These are phyloP conservation scores for Rhincodon typus DNA, from an alignment of 2,797 vertebrate genomes.

Conservation along the genomic window DNA sequence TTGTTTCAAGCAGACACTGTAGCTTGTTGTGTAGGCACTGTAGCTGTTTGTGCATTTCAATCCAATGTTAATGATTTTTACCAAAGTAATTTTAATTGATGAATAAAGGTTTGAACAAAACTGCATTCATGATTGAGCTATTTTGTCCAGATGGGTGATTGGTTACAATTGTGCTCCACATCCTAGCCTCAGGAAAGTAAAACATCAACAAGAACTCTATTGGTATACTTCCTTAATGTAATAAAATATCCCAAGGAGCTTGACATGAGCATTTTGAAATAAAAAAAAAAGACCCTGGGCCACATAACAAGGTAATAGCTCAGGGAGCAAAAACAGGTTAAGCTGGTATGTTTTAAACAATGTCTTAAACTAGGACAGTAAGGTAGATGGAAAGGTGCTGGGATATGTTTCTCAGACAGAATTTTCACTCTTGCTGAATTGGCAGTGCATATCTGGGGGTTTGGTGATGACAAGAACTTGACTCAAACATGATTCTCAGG, in stretches of 20 bases:
- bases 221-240: neutral
- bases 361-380: neutral
- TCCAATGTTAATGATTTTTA: neutral
- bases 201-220: neutral
- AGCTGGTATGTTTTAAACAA: neutral
- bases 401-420: neutral
- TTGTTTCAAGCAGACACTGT: neutral
- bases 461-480: neutral
- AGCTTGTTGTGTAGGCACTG: neutral
- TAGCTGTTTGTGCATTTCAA: neutral
- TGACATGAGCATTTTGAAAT: neutral
- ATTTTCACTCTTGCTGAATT: no score
- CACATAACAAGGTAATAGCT: no score
- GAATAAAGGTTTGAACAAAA: neutral
- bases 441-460: no score
- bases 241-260: neutral
- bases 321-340: neutral
- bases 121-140: neutral
- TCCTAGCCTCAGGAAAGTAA: neutral
- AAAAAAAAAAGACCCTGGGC: neutral
- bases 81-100: neutral
- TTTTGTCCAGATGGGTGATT: neutral
- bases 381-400: neutral
- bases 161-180: neutral
- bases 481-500: neutral